Evolutionary conservation across 2,113 vertebrate genomes (phyloP).

Genomic region (Calyptomena viridis): DNA sequence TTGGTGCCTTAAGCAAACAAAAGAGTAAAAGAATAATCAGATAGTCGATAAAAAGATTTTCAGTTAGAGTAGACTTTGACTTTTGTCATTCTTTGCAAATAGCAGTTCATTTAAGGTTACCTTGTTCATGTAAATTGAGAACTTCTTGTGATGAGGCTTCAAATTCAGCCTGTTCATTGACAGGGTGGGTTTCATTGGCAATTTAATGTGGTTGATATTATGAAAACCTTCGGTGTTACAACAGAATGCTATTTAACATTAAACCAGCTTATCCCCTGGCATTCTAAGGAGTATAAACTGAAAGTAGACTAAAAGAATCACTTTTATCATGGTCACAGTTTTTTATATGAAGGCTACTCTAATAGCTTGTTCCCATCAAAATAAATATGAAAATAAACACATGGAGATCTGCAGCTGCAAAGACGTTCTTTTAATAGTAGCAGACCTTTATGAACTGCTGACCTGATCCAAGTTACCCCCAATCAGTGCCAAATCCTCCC

Average conservation of each 20-base stretch:
- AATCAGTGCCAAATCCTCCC: neutral
- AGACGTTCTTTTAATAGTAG: neutral
- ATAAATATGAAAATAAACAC: neutral
- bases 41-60: constrained; percentile 7
- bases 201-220: neutral
- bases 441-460: neutral
- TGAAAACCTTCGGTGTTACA: neutral
- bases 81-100: constrained; percentile 18
- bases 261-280: neutral
- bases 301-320: neutral
- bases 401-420: neutral
- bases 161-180: neutral
- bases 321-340: neutral
- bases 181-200: neutral
- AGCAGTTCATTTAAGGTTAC: constrained; percentile 24
- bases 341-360: neutral
- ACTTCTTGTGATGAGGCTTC: neutral
- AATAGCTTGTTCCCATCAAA: neutral
- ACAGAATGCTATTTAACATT: neutral
- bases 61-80: constrained; percentile 43
- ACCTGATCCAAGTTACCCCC: neutral
- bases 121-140: neutral
- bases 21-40: constrained; percentile 58
- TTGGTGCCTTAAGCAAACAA: constrained; percentile 39
- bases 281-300: neutral